Evolutionary conservation across 1,140 invertebrate species (phyloP).

Genomic region (Drosophila takahashii): DNA sequence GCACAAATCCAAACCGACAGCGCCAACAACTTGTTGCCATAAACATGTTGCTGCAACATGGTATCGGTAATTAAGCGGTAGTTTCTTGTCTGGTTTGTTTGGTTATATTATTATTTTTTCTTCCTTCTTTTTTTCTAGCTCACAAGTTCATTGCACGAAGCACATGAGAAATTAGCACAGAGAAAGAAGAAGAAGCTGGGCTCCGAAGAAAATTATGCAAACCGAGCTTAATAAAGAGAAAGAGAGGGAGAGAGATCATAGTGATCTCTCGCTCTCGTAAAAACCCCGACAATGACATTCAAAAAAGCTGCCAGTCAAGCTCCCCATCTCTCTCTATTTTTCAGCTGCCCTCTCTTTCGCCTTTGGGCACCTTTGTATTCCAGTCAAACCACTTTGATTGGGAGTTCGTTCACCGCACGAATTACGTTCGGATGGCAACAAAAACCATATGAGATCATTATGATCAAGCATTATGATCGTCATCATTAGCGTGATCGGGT

Average conservation of each 20-base stretch:
- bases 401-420: conserved; percentile 82
- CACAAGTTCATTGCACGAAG: conserved; percentile 74
- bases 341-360: not conserved
- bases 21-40: conserved; percentile 58
- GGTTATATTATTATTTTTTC: conserved; percentile 14
- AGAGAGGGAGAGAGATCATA: not conserved
- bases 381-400: conserved; percentile 80
- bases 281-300: conserved; percentile 71
- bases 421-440: conserved; percentile 37
- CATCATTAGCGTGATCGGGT: conserved; percentile 48
- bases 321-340: conserved; percentile 29
- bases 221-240: conserved; percentile 25
- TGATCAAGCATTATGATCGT: conserved; percentile 36
- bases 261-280: conserved; percentile 15
- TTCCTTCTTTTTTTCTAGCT: conserved; percentile 46
- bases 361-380: conserved; percentile 57
- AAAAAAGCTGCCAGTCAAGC: conserved; percentile 77
- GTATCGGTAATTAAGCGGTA: conserved; percentile 67
- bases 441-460: conserved; percentile 44
- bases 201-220: conserved; percentile 46
- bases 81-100: conserved; percentile 25
- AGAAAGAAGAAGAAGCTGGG: conserved; percentile 44
- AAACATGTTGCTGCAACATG: conserved; percentile 79
- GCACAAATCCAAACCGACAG: conserved; percentile 24
- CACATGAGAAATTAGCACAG: conserved; percentile 77